Conservation (phyloP, 2,888 invertebrate genomes). For the Conistra vaccinii region DNA sequence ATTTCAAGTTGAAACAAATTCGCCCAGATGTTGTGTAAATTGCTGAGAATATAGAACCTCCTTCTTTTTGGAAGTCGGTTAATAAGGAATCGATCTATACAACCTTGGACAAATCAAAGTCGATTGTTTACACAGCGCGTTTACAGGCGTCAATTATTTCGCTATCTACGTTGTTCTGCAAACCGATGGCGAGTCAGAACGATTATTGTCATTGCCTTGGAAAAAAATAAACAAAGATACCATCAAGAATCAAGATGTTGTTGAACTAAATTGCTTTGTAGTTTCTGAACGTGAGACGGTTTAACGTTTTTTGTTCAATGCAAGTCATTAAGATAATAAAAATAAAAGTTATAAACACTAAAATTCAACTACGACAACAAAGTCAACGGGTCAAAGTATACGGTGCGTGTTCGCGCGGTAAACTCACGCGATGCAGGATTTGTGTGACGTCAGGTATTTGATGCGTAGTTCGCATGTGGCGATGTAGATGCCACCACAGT, state of each 20-base stretch:
- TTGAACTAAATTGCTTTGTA: constrained; percentile 56
- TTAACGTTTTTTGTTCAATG: constrained; percentile 35
- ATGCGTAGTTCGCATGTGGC: no score
- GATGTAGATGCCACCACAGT: no score
- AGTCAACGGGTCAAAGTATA: no score
- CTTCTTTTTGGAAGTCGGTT: no score
- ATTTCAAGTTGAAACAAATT: background rate
- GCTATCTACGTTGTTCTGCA: constrained; percentile 39
- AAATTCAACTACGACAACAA: no score
- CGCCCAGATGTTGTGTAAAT: background rate
- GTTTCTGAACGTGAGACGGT: constrained; percentile 44
- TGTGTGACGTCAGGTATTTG: no score
- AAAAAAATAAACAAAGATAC: constrained; percentile 59
- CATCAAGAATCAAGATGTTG: constrained; percentile 38
- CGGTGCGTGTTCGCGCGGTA: no score
- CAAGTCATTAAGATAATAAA: background rate
- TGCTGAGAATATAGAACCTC: no score
- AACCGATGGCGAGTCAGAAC: constrained; percentile 41
- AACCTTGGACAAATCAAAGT: constrained; percentile 38
- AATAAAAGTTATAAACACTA: no score
- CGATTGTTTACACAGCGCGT: constrained; percentile 15
- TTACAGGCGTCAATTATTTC: constrained; percentile 57
- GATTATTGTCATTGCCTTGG: constrained; percentile 60
- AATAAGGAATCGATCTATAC: constrained; percentile 8
- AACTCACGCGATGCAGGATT: no score